Evolutionary conservation across 2,888 invertebrate species (phyloP).

Genomic region (Callyntrura sp.): DNA sequence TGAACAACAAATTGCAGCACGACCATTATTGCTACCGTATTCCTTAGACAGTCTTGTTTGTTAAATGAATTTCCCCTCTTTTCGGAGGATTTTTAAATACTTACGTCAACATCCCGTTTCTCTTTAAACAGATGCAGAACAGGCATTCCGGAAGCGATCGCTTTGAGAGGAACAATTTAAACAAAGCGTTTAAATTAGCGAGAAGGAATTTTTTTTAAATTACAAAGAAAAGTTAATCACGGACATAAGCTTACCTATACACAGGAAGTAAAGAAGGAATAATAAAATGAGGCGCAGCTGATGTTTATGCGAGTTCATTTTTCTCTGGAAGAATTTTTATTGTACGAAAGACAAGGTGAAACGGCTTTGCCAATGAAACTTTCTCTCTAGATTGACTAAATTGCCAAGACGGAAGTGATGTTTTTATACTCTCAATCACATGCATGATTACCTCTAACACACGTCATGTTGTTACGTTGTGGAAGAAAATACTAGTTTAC

Average conservation of each 20-base stretch:
- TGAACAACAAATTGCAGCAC: conserved; percentile 19
- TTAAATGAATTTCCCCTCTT: conserved; percentile 14
- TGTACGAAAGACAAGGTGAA: background rate
- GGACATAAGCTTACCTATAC: background rate
- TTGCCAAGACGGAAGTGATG: conserved; percentile 10
- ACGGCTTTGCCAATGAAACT: background rate
- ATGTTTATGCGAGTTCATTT: background rate
- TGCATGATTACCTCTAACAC: background rate
- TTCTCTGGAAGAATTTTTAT: background rate
- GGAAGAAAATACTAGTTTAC: background rate
- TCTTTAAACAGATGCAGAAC: background rate
- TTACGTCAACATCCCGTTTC: conserved; percentile 73
- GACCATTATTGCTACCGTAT: background rate
- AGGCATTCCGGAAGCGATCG: conserved; percentile 52
- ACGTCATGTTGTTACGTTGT: too few species aligned
- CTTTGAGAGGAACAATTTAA: background rate
- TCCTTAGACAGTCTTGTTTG: conserved; percentile 4
- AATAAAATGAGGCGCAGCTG: background rate
- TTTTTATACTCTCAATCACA: conserved; percentile 10
- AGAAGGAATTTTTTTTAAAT: background rate
- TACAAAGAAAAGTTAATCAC: background rate
- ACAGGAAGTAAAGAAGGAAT: conserved; percentile 2
- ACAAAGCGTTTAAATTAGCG: conserved; percentile 23
- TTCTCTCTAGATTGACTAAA: background rate
- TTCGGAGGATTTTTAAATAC: conserved; percentile 41